A percentile compares a stretch with the other conserved stretches of the same genome.
Conservation (phyloP, 2,888 invertebrate genomes). For the Chesias legatella region DNA sequence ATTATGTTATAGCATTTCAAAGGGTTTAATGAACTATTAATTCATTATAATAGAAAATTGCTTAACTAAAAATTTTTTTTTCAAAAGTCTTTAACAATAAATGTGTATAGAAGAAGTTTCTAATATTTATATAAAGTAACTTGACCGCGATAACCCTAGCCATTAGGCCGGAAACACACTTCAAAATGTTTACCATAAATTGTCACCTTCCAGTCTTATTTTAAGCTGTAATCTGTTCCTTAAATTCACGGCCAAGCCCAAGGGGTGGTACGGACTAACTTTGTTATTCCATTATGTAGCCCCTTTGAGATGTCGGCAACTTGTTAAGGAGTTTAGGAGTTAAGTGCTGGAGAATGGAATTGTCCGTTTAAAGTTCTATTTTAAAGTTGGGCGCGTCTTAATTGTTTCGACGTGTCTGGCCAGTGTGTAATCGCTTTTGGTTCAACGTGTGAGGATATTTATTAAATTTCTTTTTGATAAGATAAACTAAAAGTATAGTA, state of each 20-base stretch:
- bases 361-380: conserved; percentile 34
- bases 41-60: too few relatives aligned
- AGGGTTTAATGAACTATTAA: too few relatives aligned
- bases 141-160: conserved; percentile 17
- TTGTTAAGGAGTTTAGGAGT: conserved; percentile 39
- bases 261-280: conserved; percentile 29
- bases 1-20: too few relatives aligned
- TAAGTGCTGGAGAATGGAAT: conserved; percentile 34
- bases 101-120: too few relatives aligned
- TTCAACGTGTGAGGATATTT: conserved; percentile 5
- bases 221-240: conserved; percentile 36
- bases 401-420: conserved; percentile 25
- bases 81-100: too few relatives aligned
- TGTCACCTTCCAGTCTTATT: conserved; percentile 33
- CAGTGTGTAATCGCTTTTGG: conserved; percentile 19
- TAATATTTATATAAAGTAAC: too few relatives aligned
- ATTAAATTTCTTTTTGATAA: too few relatives aligned
- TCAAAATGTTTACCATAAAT: conserved; percentile 29
- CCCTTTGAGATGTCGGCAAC: conserved; percentile 34
- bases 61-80: too few relatives aligned
- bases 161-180: conserved; percentile 24
- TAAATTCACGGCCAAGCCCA: conserved; percentile 32
- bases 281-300: conserved; percentile 45
- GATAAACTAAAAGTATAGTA: too few relatives aligned
- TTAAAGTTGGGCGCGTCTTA: conserved; percentile 29